Evolutionary conservation across 1,140 invertebrate species (phyloP).

Genomic region (Homalodisca vitripennis): DNA sequence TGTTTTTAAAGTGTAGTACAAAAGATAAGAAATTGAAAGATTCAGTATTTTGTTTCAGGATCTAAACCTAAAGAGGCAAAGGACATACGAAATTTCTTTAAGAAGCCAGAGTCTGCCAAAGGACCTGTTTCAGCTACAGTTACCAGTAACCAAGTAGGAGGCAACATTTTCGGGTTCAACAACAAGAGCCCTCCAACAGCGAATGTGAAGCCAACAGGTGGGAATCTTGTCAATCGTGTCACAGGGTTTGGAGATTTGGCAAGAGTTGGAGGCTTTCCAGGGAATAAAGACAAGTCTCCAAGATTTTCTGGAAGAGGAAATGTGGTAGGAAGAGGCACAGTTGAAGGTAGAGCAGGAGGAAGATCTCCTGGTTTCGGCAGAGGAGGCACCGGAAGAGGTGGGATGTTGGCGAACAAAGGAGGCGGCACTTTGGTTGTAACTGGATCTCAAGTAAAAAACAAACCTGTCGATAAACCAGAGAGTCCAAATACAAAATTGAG

Average conservation of each 20-base stretch:
- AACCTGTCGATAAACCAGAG: constrained; percentile 18
- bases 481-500: constrained; percentile 23
- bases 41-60: not conserved
- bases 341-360: not conserved
- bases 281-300: too few relatives aligned
- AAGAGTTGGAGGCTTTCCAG: too few relatives aligned
- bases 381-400: constrained; percentile 19
- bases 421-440: constrained; percentile 33
- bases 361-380: constrained; percentile 17
- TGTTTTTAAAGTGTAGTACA: too few relatives aligned
- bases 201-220: not conserved
- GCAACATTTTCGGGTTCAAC: constrained; percentile 23
- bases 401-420: constrained; percentile 28
- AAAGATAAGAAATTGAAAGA: too few relatives aligned
- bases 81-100: constrained; percentile 26
- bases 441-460: constrained; percentile 24
- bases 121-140: not conserved
- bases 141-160: not conserved
- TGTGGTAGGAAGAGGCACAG: not conserved
- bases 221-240: constrained; percentile 9
- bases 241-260: constrained; percentile 26
- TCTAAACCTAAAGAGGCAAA: constrained; percentile 1
- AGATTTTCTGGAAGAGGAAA: not conserved
- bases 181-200: constrained; percentile 4
- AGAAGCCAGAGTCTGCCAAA: not conserved